Conservation (phyloP, 2,888 invertebrate genomes). For the Metallyticus violacea region DNA sequence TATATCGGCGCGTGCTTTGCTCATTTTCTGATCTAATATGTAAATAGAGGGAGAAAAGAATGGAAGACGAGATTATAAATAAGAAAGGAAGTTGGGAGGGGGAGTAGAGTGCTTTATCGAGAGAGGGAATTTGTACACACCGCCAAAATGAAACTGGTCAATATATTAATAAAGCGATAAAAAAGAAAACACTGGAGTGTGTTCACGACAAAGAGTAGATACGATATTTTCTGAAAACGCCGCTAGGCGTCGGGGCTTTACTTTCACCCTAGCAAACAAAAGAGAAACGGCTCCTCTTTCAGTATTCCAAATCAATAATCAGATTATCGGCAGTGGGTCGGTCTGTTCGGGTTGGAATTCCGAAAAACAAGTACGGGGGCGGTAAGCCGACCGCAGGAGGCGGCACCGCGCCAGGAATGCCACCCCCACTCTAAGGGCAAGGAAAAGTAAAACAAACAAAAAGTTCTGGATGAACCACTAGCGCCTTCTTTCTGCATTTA, state of each 20-base stretch:
- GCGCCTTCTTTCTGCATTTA: neutral
- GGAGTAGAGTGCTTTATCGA: neutral
- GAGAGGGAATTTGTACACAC: neutral
- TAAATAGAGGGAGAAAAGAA: neutral
- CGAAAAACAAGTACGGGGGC: slow-evolving; percentile 10
- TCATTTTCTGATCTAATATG: neutral
- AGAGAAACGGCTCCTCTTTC: slow-evolving; percentile 6
- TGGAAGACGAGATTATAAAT: neutral
- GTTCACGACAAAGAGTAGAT: neutral
- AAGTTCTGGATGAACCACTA: neutral
- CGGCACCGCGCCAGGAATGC: neutral
- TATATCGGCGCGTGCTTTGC: neutral
- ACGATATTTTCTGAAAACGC: neutral
- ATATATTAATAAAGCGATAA: neutral
- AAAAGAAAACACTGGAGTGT: neutral
- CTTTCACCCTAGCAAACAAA: slow-evolving; percentile 12
- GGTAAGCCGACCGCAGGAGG: neutral
- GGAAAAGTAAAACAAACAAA: neutral
- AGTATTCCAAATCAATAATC: slow-evolving; percentile 13
- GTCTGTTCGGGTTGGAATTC: neutral
- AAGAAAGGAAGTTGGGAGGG: neutral
- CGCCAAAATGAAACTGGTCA: neutral
- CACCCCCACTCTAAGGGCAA: neutral
- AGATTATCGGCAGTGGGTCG: slow-evolving; percentile 4
- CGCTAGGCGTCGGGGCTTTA: neutral